Conservation (phyloP, 2,797 vertebrate species). For the Falco peregrinus region DNA sequence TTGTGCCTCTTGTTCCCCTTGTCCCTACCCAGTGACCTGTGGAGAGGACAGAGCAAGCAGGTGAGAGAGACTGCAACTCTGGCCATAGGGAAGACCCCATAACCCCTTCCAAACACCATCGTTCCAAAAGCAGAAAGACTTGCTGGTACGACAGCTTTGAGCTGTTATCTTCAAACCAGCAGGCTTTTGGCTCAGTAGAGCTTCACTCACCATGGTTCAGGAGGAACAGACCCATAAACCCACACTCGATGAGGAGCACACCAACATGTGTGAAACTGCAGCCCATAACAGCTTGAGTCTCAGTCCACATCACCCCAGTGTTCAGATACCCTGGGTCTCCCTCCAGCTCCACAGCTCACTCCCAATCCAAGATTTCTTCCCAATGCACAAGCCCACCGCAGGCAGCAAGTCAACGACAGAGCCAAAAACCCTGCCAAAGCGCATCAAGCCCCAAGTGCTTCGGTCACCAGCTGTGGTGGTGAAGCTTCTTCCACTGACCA, state of each 20-base stretch:
- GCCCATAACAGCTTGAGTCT: neutral
- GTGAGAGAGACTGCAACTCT: neutral
- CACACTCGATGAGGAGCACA: fast-evolving
- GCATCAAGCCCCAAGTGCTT: fast-evolving
- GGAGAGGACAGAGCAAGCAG: neutral
- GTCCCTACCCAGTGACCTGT: neutral
- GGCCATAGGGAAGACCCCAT: neutral
- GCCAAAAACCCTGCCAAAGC: neutral
- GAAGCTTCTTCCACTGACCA: neutral
- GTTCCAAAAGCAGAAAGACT: neutral
- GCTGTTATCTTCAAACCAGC: neutral
- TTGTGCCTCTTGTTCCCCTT: neutral
- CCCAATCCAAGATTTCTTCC: neutral
- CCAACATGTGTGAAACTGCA: neutral
- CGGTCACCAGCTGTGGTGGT: fast-evolving
- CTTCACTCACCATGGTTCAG: neutral
- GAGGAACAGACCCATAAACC: neutral
- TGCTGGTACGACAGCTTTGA: neutral
- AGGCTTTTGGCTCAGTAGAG: neutral
- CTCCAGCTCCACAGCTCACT: neutral
- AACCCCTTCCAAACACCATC: neutral
- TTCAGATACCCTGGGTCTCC: neutral
- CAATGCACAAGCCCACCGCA: neutral
- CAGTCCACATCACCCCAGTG: neutral
- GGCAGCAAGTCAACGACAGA: neutral